These are phyloP conservation scores for Enteromius viviparus DNA, from an alignment of 2,797 vertebrate species.

Conservation along the genomic window DNA sequence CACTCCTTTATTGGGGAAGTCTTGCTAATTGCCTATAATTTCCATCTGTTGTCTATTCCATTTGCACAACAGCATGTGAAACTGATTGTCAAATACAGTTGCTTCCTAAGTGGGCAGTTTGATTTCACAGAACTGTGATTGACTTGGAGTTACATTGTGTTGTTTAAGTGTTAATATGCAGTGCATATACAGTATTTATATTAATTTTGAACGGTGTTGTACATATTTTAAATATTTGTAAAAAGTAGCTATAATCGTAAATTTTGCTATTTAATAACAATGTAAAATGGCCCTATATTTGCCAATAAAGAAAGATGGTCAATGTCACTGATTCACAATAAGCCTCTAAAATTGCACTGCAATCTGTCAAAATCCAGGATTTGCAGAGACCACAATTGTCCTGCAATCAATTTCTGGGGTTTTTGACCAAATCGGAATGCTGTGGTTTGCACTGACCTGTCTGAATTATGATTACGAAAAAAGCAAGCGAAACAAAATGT, in stretches of 20 bases:
- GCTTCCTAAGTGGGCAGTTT: too few species aligned
- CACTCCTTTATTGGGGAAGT: too few species aligned
- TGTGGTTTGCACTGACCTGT: not conserved
- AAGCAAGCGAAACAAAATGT: not conserved
- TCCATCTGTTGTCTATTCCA: too few species aligned
- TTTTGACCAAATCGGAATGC: slow-evolving; percentile 31
- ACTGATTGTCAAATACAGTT: too few species aligned
- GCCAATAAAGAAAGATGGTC: slow-evolving; percentile 19
- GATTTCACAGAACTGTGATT: too few species aligned
- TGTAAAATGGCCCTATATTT: not conserved
- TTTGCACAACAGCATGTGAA: too few species aligned
- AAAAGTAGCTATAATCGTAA: not conserved
- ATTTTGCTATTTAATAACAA: not conserved
- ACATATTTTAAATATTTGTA: not conserved
- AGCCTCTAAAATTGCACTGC: slow-evolving; percentile 30
- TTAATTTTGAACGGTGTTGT: not conserved
- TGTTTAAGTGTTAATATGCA: too few species aligned
- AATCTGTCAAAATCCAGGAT: slow-evolving; percentile 37
- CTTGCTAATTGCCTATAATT: too few species aligned
- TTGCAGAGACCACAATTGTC: slow-evolving; percentile 29
- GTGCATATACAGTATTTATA: too few species aligned
- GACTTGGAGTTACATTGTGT: too few species aligned
- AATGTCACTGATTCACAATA: slow-evolving; percentile 40
- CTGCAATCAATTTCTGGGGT: slow-evolving; percentile 13
- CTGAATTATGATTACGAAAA: not conserved